Evolutionary conservation across 1,140 invertebrate species (phyloP), one percentile per base, ranked within the genome.

Genomic region (Temnothorax longispinosus): DNA sequence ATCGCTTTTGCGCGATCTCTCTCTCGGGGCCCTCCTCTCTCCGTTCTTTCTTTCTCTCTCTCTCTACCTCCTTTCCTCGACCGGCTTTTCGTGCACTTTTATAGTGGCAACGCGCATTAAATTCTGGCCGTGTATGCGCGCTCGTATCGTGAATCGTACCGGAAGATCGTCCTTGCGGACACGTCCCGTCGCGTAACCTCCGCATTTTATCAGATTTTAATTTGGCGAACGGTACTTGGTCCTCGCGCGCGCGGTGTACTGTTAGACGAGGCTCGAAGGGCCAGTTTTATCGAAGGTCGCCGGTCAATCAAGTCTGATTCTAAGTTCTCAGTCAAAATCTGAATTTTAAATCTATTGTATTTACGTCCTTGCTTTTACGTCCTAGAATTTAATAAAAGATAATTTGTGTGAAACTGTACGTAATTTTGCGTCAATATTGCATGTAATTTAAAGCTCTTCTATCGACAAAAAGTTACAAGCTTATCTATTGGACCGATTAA

Each of bases 1-100:
- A 78, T 90, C 89, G 47, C 27, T 89, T 67, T 88, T 62, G 62
- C 54, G 85, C 76, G 52, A 75, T 56, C 54, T 56, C 54, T 56
- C 54, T 67, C 32, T 54, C 44, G 67, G 44, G 58, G 27, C 27
- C 27, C 32, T 56, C n/a, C 6, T 15, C 32, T 11, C 50, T 32
- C 44, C 41, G 21, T 56, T 56, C 52, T 71, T 10, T 41, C 32
- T 27, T 52, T 38, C 65, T 50, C 13, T 65, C n/a, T 38, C 50
- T 56, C 10, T 50, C 38, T 21, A n/a, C n/a, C 58, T 38, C 65
- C 11, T 64, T n/a, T 38, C 47, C 18, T 47, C 32, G 27, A 58
- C 65, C 52, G 44, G 8, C 47, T 27, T 18, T 35, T 54, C 15
- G 65, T 58, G 18, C 41, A 11, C 80, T 62, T 84, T 84, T 74